Evolutionary conservation across 1,140 invertebrate genomes (phyloP).

Genomic region (Lepidurus couesii): DNA sequence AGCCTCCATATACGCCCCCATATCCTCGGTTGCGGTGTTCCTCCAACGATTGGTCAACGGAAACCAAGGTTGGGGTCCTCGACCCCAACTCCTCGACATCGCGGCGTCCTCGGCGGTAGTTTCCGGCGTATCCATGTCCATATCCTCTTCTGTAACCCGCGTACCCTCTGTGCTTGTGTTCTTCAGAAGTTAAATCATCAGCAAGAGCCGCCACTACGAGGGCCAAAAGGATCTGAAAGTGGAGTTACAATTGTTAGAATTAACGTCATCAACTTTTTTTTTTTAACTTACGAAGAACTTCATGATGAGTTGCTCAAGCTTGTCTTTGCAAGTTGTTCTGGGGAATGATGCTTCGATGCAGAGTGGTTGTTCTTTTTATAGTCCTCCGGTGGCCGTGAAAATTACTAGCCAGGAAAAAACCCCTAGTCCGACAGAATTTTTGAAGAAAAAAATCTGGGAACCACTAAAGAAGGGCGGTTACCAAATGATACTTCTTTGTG

Average conservation of each 20-base stretch:
- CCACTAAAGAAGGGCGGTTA: no score
- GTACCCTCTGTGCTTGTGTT: not conserved
- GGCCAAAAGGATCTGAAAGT: not conserved
- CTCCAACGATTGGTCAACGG: not conserved
- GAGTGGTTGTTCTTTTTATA: not conserved
- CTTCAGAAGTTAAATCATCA: not conserved
- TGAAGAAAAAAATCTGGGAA: no score
- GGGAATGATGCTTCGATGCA: not conserved
- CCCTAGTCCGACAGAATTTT: no score
- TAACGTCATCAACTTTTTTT: not conserved
- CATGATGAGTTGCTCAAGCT: not conserved
- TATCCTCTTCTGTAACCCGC: not conserved
- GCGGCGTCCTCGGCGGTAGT: not conserved
- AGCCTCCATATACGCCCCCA: not conserved
- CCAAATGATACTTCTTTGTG: no score
- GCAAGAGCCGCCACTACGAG: not conserved
- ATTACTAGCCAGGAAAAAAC: no score
- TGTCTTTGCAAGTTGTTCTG: not conserved
- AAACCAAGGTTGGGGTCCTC: not conserved
- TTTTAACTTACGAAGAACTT: not conserved
- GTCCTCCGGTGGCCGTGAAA: not conserved
- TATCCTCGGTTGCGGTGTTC: not conserved
- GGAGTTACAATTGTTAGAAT: not conserved
- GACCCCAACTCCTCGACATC: not conserved
- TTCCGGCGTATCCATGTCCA: not conserved